Base-by-base conservation (phyloP, 2,113 vertebrate genomes). In the Caranx ignobilis region DNA sequence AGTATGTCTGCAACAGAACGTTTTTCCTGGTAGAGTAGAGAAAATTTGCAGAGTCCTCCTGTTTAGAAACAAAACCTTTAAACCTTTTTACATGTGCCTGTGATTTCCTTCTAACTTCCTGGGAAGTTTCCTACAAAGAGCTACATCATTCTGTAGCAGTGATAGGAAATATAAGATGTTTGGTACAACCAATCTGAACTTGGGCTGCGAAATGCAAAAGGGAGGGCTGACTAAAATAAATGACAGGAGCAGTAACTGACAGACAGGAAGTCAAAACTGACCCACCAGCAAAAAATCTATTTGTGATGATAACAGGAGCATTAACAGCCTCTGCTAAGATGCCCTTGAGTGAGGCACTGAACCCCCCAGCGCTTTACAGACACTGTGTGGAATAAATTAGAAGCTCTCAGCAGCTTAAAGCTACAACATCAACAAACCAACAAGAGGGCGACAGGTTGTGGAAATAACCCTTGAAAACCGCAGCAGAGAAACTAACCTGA, bases 341-440 rank as follows among this genome's bases (percentile, higher is more conserved):
- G 82, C 71, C 82, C 71, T 61, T 79, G 43, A 84, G 82, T 71
- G 66, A 34, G 26, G 71, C 55, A 50, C 12, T 34, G 21, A 52
- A 65, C 21, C 31, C 31, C 11, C 59, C 65, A 18, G 52, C 11
- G 16, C 65, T 45, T 19, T 50, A 11, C 48, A 37, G 31, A 57
- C 31, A 32, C 31, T 0, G 32, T 48, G 47, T 56, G 67, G 71
- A 84, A 76, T 41, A 55, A 55, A 76, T 61, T 21, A 65, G 11
- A 48, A 12, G 52, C 47, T 31, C 62, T 69, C 34, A 11, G 57
- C 26, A 34, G 70, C 50, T 69, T 56, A 57, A 72, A 67, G 61
- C 32, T 72, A 62, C 71, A 34, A 37, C 71, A 45, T 8, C 41
- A 54, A 34, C 41, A 55, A 66, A 75, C 55, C 16, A 43, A 37